These are phyloP conservation scores for Nothobranchius furzeri DNA, from an alignment of 2,113 vertebrate species.

Conservation along the genomic window DNA sequence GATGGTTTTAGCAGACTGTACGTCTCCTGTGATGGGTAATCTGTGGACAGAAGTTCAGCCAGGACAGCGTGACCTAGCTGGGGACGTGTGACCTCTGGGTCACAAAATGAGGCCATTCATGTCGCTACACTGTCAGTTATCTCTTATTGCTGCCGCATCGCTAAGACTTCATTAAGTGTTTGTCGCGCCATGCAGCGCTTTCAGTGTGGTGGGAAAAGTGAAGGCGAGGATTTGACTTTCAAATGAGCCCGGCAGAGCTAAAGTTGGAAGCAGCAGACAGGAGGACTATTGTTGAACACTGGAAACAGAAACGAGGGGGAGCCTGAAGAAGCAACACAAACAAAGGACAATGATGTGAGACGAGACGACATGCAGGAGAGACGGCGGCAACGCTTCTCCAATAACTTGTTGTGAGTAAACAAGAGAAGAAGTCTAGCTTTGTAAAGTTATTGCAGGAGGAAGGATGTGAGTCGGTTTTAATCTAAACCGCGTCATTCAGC, in stretches of 20 bases:
- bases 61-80: too few relatives aligned
- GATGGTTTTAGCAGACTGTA: too few relatives aligned
- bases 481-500: constrained; percentile 33
- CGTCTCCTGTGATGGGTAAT: too few relatives aligned
- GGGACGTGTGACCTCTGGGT: too few relatives aligned
- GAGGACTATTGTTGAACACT: constrained; percentile 46
- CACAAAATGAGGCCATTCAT: too few relatives aligned
- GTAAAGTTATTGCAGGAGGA: constrained; percentile 6
- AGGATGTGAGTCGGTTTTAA: constrained; percentile 18
- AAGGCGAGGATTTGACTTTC: constrained; percentile 72
- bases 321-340: constrained; percentile 40
- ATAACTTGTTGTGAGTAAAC: constrained; percentile 46
- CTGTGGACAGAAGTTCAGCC: too few relatives aligned
- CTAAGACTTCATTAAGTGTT: constrained; percentile 68
- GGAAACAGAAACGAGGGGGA: constrained; percentile 30
- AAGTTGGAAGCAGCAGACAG: constrained; percentile 59
- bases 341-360: constrained; percentile 43
- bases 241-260: constrained; percentile 68
- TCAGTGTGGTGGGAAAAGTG: constrained; percentile 55
- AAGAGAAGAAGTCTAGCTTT: constrained; percentile 4
- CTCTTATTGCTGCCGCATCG: constrained; percentile 64
- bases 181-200: constrained; percentile 43
- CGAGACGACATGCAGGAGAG: constrained; percentile 13
- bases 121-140: constrained; percentile 44
- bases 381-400: neutral